Conservation (phyloP, 2,888 invertebrate genomes). For the Ellobium chinense region DNA sequence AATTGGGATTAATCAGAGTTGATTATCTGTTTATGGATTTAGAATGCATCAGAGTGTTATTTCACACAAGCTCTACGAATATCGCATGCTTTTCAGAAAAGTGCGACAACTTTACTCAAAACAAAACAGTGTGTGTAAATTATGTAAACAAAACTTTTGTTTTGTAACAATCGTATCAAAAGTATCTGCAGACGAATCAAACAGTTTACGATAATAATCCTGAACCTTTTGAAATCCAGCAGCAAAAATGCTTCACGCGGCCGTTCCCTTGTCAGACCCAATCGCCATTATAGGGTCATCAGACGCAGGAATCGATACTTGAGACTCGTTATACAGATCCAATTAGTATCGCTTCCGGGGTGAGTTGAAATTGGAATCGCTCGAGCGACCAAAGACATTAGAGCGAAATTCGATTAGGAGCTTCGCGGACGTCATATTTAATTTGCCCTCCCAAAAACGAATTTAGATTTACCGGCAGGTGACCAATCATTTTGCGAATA, state of each 20-base stretch:
- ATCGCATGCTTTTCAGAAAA: too few relatives aligned
- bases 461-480: conserved; percentile 32
- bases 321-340: conserved; percentile 32
- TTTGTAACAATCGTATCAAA: too few relatives aligned
- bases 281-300: conserved; percentile 25
- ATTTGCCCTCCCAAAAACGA: conserved; percentile 21
- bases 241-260: neutral
- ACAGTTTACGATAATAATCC: too few relatives aligned
- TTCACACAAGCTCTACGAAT: too few relatives aligned
- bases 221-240: too few relatives aligned
- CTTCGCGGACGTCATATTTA: conserved; percentile 32
- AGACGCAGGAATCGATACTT: conserved; percentile 31
- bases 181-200: too few relatives aligned
- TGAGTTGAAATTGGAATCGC: conserved; percentile 39
- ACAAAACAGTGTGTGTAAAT: too few relatives aligned
- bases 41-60: too few relatives aligned
- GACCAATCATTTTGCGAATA: conserved; percentile 40
- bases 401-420: conserved; percentile 36
- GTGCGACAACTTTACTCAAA: too few relatives aligned
- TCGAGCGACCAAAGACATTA: conserved; percentile 39
- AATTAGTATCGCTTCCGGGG: conserved; percentile 35
- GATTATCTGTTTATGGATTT: too few relatives aligned
- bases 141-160: too few relatives aligned
- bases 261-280: conserved; percentile 26
- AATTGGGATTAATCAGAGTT: too few relatives aligned